Conservation (phyloP, 1,140 invertebrate species). For the Heliconius himera region DNA sequence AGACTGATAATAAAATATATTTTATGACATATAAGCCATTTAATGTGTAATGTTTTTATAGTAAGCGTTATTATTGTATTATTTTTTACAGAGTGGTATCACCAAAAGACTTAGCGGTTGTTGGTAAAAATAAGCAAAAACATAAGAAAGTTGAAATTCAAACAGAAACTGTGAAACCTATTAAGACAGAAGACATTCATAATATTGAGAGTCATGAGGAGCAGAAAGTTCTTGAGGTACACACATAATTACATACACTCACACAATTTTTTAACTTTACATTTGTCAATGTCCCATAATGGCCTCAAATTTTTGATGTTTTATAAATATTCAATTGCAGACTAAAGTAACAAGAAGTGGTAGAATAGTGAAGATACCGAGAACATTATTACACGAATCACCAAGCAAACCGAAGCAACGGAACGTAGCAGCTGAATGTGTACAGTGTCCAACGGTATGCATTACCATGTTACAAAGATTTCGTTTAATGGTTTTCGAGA, state of each 20-base stretch:
- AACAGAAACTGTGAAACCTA: constrained; percentile 40
- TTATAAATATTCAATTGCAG: constrained; percentile 35
- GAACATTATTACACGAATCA: constrained; percentile 55
- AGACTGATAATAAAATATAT: too few species aligned
- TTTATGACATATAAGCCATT: too few species aligned
- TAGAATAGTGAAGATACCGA: constrained; percentile 66
- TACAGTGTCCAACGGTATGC: constrained; percentile 65
- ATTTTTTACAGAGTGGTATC: constrained; percentile 61
- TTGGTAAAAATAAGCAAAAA: constrained; percentile 59
- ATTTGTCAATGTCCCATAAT: too few species aligned
- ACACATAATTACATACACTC: too few species aligned
- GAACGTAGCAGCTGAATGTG: constrained; percentile 53
- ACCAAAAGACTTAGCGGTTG: constrained; percentile 64
- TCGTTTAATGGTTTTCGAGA: too few species aligned
- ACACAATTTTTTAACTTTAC: too few species aligned
- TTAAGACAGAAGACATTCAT: constrained; percentile 18
- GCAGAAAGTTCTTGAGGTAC: constrained; percentile 40
- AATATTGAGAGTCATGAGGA: constrained; percentile 37
- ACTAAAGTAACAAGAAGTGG: constrained; percentile 69
- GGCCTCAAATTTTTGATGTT: background rate
- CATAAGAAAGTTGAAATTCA: constrained; percentile 48
- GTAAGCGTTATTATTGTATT: background rate
- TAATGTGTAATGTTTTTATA: too few species aligned
- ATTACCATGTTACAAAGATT: too few species aligned
- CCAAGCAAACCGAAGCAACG: constrained; percentile 60